phyloP scores from a whole-genome alignment of 2,888 invertebrate genomes.

The Sylvicola fuscatus region DNA sequence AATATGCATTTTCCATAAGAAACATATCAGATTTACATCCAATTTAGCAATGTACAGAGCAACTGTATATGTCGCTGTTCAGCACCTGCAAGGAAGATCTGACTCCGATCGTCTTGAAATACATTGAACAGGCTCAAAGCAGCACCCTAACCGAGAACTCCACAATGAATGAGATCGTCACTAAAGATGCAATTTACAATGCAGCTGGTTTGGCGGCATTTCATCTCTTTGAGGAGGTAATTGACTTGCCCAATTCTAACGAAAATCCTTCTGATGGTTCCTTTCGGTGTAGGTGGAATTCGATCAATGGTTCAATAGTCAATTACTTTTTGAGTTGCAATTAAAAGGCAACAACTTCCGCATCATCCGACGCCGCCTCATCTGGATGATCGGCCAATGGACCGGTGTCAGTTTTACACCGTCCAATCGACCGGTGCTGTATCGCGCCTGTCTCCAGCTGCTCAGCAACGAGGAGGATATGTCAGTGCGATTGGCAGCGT shows the following conservation, averaged over 20 bases:
- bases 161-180: slow-evolving; percentile 57
- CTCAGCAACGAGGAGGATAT: slow-evolving; percentile 61
- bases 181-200: slow-evolving; percentile 86
- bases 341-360: slow-evolving; percentile 64
- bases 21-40: not conserved
- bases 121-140: slow-evolving; percentile 48
- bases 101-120: slow-evolving; percentile 49
- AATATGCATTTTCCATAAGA: not conserved
- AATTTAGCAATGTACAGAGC: slow-evolving; percentile 64
- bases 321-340: slow-evolving; percentile 61
- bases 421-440: slow-evolving; percentile 59
- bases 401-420: slow-evolving; percentile 64
- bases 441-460: slow-evolving; percentile 54
- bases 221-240: slow-evolving; percentile 73
- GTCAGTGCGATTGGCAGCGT: slow-evolving; percentile 72
- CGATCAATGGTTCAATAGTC: slow-evolving; percentile 75
- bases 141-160: slow-evolving; percentile 43
- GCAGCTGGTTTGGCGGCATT: slow-evolving; percentile 77
- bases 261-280: too few species aligned
- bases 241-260: not conserved
- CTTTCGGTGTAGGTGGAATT: slow-evolving; percentile 62
- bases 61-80: slow-evolving; percentile 65
- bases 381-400: slow-evolving; percentile 65
- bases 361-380: slow-evolving; percentile 65
- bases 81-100: slow-evolving; percentile 54